Evolutionary conservation across 2,888 invertebrate genomes (phyloP), one percentile per base, ranked within the genome.

Genomic region (Allolobophora icterica): DNA sequence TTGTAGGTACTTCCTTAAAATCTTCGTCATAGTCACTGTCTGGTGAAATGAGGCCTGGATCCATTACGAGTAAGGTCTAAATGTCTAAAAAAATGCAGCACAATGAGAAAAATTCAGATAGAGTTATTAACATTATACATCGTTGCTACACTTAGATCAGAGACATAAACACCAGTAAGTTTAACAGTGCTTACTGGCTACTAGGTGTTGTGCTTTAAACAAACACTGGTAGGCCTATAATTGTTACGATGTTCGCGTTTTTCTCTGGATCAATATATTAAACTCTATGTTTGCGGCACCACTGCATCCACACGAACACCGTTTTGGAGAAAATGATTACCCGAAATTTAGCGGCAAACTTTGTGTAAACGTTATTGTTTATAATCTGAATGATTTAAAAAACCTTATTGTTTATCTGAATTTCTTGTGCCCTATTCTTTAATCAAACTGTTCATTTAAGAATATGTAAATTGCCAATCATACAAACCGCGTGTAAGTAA

Each of bases 21-120:
- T 87, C 87, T 87, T 87, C 87, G 24, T 87, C 87, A 35, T 87
- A 87, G 38, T 87, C 87, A 38, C 87, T 87, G 35, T 87, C 87
- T 34, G 87, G 87, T 34, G 87, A 87, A 87, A 87, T 87, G 21
- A 87, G 21, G 19, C 87, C 87, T 8, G 35, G 34, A 87, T 87
- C 87, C 34, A 38, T 87, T 24, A 84, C 17, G 35, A 35, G 17
- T 84, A 84, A 87, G 2, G 87, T 17, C 5, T 87, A 87, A 35
- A 87, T 87, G 87, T 35, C 21, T 34, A 87, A 87, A 38, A 35
- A 38, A 35, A 34, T 0, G 35, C 87, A 87, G 34, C n/a, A 35
- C 38, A 87, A 33, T 19, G 24, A 87, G 24, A 35, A 34, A 5
- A 34, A 87, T 19, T 87, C 87, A 84, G 1, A 84, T 84, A 1